Percentiles rank a stretch among this genome's conserved stretches.
Evolutionary conservation across 2,888 invertebrate genomes (phyloP).

Genomic region (Hipparchia sbordonii): DNA sequence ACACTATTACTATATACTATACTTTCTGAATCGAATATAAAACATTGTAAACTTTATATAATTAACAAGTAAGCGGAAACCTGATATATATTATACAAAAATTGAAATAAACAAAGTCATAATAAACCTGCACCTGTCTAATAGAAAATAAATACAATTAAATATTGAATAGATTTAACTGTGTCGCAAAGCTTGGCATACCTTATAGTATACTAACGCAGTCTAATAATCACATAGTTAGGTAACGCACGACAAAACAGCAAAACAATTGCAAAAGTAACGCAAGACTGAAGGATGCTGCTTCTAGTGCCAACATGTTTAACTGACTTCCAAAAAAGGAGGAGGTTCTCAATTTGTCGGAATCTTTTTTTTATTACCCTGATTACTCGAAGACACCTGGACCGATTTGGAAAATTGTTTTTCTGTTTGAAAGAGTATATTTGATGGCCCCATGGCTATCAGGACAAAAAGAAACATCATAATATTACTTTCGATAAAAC

Average conservation of each 20-base stretch:
- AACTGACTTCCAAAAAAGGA: too few relatives aligned
- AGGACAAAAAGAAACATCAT: too few relatives aligned
- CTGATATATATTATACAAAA: slow-evolving; percentile 4
- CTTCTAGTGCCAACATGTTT: background rate
- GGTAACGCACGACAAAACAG: background rate
- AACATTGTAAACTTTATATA: background rate
- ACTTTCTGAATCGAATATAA: too few relatives aligned
- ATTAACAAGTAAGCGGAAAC: slow-evolving; percentile 11
- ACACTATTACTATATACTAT: background rate
- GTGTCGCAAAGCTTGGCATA: slow-evolving; percentile 5
- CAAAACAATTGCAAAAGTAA: background rate
- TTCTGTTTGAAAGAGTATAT: too few relatives aligned
- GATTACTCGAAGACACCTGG: too few relatives aligned
- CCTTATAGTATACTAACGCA: background rate
- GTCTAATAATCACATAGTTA: slow-evolving; percentile 1
- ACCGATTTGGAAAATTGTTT: too few relatives aligned
- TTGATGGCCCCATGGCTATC: too few relatives aligned
- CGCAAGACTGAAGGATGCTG: background rate
- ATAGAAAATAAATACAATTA: slow-evolving; percentile 15
- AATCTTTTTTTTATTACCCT: too few relatives aligned
- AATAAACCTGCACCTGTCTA: slow-evolving; percentile 5
- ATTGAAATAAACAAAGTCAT: slow-evolving; percentile 1
- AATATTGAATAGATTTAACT: background rate
- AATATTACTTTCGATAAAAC: too few relatives aligned
- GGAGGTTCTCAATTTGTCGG: too few relatives aligned